These are phyloP conservation scores for Ormyrus rosae DNA, from an alignment of 2,888 invertebrate species.

Conservation along the genomic window DNA sequence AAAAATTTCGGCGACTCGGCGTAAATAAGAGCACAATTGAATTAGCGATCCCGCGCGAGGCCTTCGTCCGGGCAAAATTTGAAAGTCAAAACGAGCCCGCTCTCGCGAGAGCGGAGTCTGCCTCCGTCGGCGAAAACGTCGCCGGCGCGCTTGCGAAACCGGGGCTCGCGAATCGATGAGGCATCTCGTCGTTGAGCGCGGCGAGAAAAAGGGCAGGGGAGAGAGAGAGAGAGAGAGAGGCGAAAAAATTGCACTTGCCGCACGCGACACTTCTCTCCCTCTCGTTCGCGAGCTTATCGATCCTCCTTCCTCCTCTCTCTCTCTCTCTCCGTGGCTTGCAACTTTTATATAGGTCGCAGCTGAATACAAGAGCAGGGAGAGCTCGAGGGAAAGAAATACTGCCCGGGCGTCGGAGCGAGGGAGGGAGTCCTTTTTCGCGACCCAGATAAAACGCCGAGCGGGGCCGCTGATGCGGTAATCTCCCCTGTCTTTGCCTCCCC, in stretches of 20 bases:
- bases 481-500: background rate
- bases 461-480: conserved; percentile 11
- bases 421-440: conserved; percentile 28
- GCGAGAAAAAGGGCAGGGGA: too few species aligned
- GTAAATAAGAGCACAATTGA: too few species aligned
- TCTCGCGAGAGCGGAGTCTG: too few species aligned
- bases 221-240: too few species aligned
- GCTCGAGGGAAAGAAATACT: background rate
- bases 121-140: too few species aligned
- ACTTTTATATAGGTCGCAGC: conserved; percentile 50
- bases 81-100: background rate
- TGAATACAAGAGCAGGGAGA: conserved; percentile 7
- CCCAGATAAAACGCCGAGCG: conserved; percentile 19
- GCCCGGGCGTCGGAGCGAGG: too few species aligned
- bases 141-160: background rate
- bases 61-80: too few species aligned
- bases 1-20: too few species aligned
- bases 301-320: background rate
- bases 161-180: background rate
- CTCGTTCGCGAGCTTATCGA: conserved; percentile 24
- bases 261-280: background rate
- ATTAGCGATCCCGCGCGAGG: too few species aligned
- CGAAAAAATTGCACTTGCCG: conserved; percentile 19
- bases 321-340: conserved; percentile 25
- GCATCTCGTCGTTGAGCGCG: background rate